These are phyloP conservation scores for Coleophora flavipennella DNA, from an alignment of 2,888 invertebrate species.

Conservation along the genomic window DNA sequence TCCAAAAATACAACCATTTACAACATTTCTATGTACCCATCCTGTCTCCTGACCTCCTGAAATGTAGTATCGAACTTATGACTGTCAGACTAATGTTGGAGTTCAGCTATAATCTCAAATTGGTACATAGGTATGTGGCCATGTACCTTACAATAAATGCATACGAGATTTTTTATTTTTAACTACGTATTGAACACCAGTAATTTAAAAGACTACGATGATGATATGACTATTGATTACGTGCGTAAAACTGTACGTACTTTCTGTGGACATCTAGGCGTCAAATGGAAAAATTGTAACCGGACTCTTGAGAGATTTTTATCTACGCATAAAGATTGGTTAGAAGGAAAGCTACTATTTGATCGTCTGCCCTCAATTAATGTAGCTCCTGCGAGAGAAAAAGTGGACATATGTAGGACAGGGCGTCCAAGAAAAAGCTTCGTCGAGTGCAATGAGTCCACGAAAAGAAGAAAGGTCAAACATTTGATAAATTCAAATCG, in stretches of 20 bases:
- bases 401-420: not conserved
- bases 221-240: not conserved
- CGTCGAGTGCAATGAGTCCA: not conserved
- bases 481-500: not conserved
- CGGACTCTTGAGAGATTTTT: not conserved
- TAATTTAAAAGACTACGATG: not conserved
- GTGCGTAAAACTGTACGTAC: not conserved
- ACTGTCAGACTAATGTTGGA: not conserved
- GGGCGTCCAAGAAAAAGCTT: not conserved
- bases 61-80: too few relatives aligned
- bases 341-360: not conserved
- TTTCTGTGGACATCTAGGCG: not conserved
- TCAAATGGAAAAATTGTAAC: not conserved
- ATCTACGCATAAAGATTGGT: not conserved
- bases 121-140: not conserved
- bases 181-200: not conserved
- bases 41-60: too few relatives aligned
- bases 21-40: too few relatives aligned
- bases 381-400: not conserved
- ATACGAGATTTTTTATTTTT: not conserved
- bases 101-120: not conserved
- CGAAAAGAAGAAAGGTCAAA: not conserved
- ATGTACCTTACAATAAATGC: too few relatives aligned
- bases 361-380: not conserved
- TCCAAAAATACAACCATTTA: too few relatives aligned